Evolutionary conservation across 1,140 invertebrate species (phyloP), one percentile per base, ranked within the genome.

Genomic region (Trichonephila inaurata): DNA sequence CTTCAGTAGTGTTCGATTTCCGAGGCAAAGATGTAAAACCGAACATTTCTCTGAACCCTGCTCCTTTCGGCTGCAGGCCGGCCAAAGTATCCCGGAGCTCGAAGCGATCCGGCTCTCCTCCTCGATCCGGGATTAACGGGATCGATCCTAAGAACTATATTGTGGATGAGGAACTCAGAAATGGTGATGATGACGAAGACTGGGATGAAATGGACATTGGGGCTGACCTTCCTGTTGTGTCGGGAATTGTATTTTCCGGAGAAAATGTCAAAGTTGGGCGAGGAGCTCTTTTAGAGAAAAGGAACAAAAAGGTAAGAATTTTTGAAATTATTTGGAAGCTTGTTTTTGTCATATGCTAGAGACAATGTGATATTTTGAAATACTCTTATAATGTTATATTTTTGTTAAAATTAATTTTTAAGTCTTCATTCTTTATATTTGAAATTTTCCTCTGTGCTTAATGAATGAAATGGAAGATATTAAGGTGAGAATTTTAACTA

Each of bases 191-290:
- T 12, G 81, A 85, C 51, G 92, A 93, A n/a, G 96, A 96, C 87
- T 96, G 96, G 83, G 96, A 96, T 89, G 94, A 95, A 83, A 96
- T 96, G 61, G 95, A 96, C 96, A 91, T 96, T 96, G 92, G 92
- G 6, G 92, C 92, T 24, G 85, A 93, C 24, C 69, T 93, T 19
- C 95, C 95, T 44, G 51, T 89, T 86, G 81, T 91, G 8, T 98
- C 97, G 96, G 97, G 97, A 95, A 97, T 98, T 93, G 96, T 97
- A 94, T 98, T 99, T 96, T 97, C 97, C 95, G 98, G 98, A 95
- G 98, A 98, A 95, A 98, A 98, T 96, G 96, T 98, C 94, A 97
- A 98, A 95, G 98, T 98, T 96, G 98, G 98, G 96, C 98, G 98
- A 81, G 97, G 97, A 95, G 97, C 97, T 95, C 97, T 97, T 96